Evolutionary conservation across 2,888 invertebrate species (phyloP), one percentile per base, ranked within the genome.

Genomic region (Tanytarsus gracilentus): DNA sequence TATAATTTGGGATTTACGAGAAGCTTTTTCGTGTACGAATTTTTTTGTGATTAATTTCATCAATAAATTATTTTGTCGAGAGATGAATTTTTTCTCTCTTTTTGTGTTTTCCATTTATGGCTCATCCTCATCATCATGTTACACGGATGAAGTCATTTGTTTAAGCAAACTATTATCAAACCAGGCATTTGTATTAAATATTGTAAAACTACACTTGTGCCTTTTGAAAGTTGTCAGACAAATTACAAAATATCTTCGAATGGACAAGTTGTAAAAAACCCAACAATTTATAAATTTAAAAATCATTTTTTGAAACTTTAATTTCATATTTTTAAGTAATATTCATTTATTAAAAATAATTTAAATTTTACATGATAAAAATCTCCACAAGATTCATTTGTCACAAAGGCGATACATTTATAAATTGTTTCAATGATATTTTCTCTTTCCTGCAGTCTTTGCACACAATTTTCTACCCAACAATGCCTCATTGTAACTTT

Each of bases 61-160:
- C 44, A 44, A 44, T 44, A 44, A 44, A 44, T 44, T 44, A 44
- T 44, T n/a, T n/a, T n/a, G n/a, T n/a, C n/a, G n/a, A n/a, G n/a
- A n/a, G 21, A 44, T 9, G 3, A 33, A 33, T 33, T 33, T 33
- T 9, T 33, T 33, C 9, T 33, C n/a, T 33, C 11, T 33, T 33
- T 11, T n/a, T 33, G n/a, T 33, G 9, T 33, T 33, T 33, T 2
- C 6, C 3, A 5, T 11, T 11, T 9, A 33, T 33, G 33, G n/a
- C 3, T 11, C 33, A 11, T 11, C n/a, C 33, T 33, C 33, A 11
- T 9, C 11, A 9, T 33, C 33, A 33, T 5, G n/a, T n/a, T 29
- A 29, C 7, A 29, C 9, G 9, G 29, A 29, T 29, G 29, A 9
- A 29, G 29, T 29, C 7, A n/a, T n/a, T n/a, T n/a, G n/a, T n/a